Evolutionary conservation across 2,797 vertebrate species (phyloP).

Genomic region (Arnoldichthys spilopterus): DNA sequence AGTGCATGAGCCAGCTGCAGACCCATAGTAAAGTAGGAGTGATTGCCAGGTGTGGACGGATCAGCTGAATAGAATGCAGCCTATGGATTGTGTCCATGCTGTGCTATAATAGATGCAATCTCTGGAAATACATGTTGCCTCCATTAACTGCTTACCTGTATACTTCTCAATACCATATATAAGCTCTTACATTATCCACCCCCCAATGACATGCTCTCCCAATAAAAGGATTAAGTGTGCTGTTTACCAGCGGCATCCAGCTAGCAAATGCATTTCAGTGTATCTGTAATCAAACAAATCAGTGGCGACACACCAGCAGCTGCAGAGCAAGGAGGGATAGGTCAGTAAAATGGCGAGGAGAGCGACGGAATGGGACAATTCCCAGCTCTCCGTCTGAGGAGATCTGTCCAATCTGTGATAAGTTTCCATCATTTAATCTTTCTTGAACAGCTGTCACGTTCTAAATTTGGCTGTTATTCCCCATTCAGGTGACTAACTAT

Average conservation of each 20-base stretch:
- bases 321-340: not conserved
- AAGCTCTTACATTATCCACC: not conserved
- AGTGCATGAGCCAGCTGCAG: not conserved
- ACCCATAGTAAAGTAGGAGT: not conserved
- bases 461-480: not conserved
- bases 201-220: conserved; percentile 11
- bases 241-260: conserved; percentile 19
- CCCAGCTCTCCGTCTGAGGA: not conserved
- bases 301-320: too few species aligned
- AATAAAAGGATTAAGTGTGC: conserved; percentile 18
- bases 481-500: not conserved
- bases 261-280: conserved; percentile 35
- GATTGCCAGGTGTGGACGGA: conserved; percentile 3
- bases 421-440: conserved; percentile 11
- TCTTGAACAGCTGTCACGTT: conserved; percentile 6
- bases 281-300: not conserved
- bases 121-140: not conserved
- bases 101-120: conserved; percentile 9
- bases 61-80: conserved; percentile 5
- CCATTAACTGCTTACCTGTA: not conserved
- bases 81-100: not conserved
- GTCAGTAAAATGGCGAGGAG: not conserved
- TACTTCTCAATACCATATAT: not conserved
- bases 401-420: conserved; percentile 7
- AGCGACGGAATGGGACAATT: not conserved